Evolutionary conservation across 1,140 invertebrate genomes (phyloP), one percentile per base, ranked within the genome.

Genomic region (Saccostrea cuccullata): DNA sequence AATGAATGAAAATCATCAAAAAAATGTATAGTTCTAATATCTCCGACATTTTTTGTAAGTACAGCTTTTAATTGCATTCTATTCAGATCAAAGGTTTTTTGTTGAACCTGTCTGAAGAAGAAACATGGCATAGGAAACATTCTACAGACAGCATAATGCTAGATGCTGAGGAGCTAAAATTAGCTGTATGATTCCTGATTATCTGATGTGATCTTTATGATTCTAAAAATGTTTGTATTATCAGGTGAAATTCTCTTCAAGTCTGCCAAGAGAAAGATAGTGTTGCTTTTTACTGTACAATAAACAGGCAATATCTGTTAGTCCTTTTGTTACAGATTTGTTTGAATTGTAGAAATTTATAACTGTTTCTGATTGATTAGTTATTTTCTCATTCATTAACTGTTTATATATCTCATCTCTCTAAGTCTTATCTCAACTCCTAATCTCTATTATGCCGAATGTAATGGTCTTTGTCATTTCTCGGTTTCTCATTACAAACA

Each of bases 161-260:
- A 77, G 30, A 77, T 77, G 70, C 23, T 26, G 26, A 26, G 15
- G 2, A 36, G 70, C 70, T 77, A 77, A 77, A 77, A 77, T 77
- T 77, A 77, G 70, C 70, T 15, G 26, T 77, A 26, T 77, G 70
- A 15, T 77, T 77, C 26, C 11, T 77, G 70, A 77, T 77, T 77
- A 77, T 77, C 70, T 77, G 70, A 77, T 30, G 70, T 77, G 70
- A 77, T 77, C 70, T 77, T 77, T 77, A 77, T 77, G 70, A 77
- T 77, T 77, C 70, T 77, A 26, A 30, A 36, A 77, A 77, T 77
- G 26, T 26, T 47, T 77, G 70, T 15, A 77, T 77, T 77, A 77
- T 77, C 70, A 77, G 70, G 70, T 77, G 70, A 77, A 55, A 47
- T 84, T 40, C 82, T 40, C 15, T 36, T 60, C 55, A 84, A 56